Percentiles rank a stretch among this genome's conserved stretches.
Evolutionary conservation across 1,140 invertebrate genomes (phyloP).

Genomic region (Trichoplusia ni): DNA sequence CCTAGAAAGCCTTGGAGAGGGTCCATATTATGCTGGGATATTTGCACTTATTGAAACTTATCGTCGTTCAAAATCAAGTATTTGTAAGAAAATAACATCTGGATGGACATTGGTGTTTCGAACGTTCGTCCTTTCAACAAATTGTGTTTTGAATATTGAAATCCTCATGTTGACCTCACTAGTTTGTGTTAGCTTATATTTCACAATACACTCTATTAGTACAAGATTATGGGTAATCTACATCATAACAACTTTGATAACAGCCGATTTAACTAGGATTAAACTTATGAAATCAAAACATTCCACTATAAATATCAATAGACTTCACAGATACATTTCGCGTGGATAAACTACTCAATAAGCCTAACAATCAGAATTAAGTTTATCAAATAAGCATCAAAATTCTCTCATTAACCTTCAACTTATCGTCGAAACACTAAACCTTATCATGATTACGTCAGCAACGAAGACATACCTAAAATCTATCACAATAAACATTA

Average conservation of each 20-base stretch:
- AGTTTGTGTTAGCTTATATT: conserved; percentile 49
- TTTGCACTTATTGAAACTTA: too few relatives aligned
- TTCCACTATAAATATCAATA: conserved; percentile 51
- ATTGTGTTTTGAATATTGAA: too few relatives aligned
- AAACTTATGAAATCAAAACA: conserved; percentile 48
- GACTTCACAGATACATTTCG: background rate
- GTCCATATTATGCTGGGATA: too few relatives aligned
- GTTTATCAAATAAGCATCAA: conserved; percentile 4
- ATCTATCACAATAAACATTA: conserved; percentile 11
- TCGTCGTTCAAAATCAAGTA: too few relatives aligned
- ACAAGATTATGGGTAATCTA: conserved; percentile 44
- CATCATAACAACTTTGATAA: conserved; percentile 47
- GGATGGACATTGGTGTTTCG: too few relatives aligned
- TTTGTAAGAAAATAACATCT: too few relatives aligned
- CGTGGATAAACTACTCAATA: background rate
- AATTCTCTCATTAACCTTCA: conserved; percentile 60
- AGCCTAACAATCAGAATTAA: background rate
- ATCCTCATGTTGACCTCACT: too few relatives aligned
- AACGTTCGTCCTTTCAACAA: too few relatives aligned
- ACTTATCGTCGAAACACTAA: conserved; percentile 53
- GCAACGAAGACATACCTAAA: conserved; percentile 7
- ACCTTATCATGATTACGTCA: conserved; percentile 49
- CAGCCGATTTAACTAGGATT: conserved; percentile 36
- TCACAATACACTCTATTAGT: conserved; percentile 42
- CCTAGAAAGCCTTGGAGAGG: too few relatives aligned